Percentiles rank a stretch among this genome's conserved stretches.
phyloP scores from a whole-genome alignment of 2,888 invertebrate genomes.

The Tenthredo notha region DNA sequence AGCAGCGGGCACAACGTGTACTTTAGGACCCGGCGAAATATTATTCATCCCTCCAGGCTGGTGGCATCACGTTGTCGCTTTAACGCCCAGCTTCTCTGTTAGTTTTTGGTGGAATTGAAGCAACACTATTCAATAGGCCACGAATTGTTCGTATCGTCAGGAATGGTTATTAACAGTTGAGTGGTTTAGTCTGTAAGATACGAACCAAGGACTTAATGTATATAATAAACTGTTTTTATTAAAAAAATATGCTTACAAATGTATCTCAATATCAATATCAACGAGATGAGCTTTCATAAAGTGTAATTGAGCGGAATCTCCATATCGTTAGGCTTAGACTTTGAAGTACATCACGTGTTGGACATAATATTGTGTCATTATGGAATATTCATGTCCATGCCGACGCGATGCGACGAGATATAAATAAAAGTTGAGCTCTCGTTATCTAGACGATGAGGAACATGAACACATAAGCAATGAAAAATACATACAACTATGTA shows the following conservation, averaged over 20 bases:
- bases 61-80: constrained; percentile 98
- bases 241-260: constrained; percentile 34
- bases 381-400: neutral
- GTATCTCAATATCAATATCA: neutral
- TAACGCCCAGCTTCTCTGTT: constrained; percentile 95
- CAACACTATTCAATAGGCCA: neutral
- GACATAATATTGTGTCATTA: neutral
- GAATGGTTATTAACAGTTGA: neutral
- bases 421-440: neutral
- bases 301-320: neutral
- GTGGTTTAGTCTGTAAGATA: neutral
- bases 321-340: neutral
- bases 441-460: neutral
- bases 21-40: constrained; percentile 92
- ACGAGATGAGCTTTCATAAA: neutral
- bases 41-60: constrained; percentile 96
- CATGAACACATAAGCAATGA: neutral
- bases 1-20: constrained; percentile 84
- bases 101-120: constrained; percentile 97
- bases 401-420: neutral
- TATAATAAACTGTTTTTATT: neutral
- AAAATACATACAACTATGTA: neutral
- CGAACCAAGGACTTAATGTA: neutral
- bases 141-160: neutral
- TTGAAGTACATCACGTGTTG: neutral